Base-by-base conservation (phyloP, 2,888 invertebrate species). In the Dicyrtomina minuta region DNA sequence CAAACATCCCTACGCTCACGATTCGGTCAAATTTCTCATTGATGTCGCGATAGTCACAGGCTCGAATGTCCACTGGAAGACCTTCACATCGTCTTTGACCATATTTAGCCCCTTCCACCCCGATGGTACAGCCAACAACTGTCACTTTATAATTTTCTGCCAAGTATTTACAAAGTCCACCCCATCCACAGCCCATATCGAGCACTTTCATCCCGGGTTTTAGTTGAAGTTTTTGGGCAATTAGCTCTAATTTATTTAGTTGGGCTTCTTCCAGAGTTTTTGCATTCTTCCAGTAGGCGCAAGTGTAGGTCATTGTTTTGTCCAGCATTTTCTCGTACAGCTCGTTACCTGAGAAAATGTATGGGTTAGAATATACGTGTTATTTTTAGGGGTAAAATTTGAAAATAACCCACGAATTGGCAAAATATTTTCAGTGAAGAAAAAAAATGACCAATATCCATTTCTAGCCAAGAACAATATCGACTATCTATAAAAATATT, bases 161-260 rank as follows among this genome's bases (percentile, higher is more conserved):
- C 2, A 73, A 27, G 41, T 68, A 59, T 39, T 73, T 46, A 6
- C 61, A 65, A 17, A 73, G 65, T n/a, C 62, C 66, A 8, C 73
- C 70, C 68, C 70, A 71, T 15, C 73, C 73, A 49, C 73, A 70
- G 2, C 73, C 73, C n/a, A 71, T 66, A 10, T 73, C 73, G 12
- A 73, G 68, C 10, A 73, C 70, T 20, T 43, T 61, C 72, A 72
- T 72, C 1, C 73, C 73, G 2, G 70, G 68, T 15, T 66, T 58
- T 2, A 73, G 64, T 56, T 66, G 55, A 12, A 73, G 33, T 39
- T 73, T 70, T n/a, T 41, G 24, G 46, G 70, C 70, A 5, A 72
- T 46, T 2, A 68, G 43, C 1, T 62, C 60, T 62, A 72, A 55
- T 62, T 72, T 72, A 55, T 65, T 61, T 2, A 33, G 1, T 66